phyloP scores from a whole-genome alignment of 2,888 invertebrate species.

The Lycophotia porphyrea region DNA sequence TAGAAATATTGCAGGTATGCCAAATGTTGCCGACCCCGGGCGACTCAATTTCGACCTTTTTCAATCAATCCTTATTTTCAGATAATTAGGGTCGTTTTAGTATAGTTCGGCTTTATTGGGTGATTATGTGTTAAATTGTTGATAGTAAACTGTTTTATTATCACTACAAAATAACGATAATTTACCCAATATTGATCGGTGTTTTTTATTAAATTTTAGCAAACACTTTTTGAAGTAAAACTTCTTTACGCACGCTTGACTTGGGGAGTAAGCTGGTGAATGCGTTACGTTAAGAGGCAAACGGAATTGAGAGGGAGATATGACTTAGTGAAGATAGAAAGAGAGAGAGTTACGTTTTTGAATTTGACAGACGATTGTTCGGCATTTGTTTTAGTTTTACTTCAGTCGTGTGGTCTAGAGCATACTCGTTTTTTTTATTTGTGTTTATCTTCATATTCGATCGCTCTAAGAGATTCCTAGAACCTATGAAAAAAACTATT shows the following conservation, averaged over 20 bases:
- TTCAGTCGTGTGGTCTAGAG: no score
- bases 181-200: background rate
- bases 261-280: no score
- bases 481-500: background rate
- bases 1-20: constrained; percentile 56
- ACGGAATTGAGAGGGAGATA: no score
- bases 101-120: constrained; percentile 9
- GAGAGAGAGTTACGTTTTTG: no score
- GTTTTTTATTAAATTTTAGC: no score
- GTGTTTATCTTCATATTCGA: background rate
- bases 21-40: constrained; percentile 32
- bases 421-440: no score
- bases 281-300: no score
- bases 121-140: constrained; percentile 16
- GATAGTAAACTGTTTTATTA: background rate
- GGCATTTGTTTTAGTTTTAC: no score
- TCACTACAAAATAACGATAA: background rate
- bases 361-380: no score
- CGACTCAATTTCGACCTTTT: constrained; percentile 38
- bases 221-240: no score
- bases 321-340: no score
- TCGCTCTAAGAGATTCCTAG: background rate
- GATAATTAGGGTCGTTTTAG: constrained; percentile 14
- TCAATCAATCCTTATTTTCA: constrained; percentile 51
- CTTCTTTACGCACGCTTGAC: no score